phyloP scores from a whole-genome alignment of 2,113 vertebrate genomes.

The Bos indicus region DNA sequence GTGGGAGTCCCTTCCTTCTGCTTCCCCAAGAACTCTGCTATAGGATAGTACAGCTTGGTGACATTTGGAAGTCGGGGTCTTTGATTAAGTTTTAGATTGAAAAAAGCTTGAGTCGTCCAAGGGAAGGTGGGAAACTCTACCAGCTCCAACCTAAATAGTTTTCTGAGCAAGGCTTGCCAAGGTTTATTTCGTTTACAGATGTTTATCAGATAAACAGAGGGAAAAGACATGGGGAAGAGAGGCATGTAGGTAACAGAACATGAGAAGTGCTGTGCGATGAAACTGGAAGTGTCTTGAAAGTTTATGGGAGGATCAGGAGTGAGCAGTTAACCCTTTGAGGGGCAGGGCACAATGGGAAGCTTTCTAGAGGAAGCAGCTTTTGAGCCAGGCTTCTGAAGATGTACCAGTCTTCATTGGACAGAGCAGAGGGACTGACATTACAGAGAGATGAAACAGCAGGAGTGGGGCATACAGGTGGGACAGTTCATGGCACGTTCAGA shows the following conservation, averaged over 20 bases:
- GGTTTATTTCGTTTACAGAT: neutral
- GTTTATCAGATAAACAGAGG: neutral
- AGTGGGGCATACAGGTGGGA: accelerated
- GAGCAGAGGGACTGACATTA: neutral
- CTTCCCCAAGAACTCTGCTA: neutral
- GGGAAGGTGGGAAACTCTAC: neutral
- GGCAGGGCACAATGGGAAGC: neutral
- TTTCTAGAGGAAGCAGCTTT: neutral
- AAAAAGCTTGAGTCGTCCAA: neutral
- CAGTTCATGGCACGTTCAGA: accelerated
- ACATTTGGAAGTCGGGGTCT: accelerated
- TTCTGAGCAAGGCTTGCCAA: neutral
- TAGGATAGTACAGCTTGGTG: too few species aligned
- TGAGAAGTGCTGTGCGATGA: accelerated
- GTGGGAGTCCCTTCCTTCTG: neutral
- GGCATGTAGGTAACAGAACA: accelerated
- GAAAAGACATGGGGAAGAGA: neutral
- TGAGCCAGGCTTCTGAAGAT: neutral
- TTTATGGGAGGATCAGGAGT: neutral
- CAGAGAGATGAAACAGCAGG: neutral
- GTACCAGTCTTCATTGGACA: accelerated
- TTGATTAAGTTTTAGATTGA: neutral
- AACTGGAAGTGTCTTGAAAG: neutral
- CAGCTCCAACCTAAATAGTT: neutral
- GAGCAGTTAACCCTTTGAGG: neutral